Evolutionary conservation across 2,797 vertebrate species (phyloP), one percentile per base, ranked within the genome.

Genomic region (Netta rufina): DNA sequence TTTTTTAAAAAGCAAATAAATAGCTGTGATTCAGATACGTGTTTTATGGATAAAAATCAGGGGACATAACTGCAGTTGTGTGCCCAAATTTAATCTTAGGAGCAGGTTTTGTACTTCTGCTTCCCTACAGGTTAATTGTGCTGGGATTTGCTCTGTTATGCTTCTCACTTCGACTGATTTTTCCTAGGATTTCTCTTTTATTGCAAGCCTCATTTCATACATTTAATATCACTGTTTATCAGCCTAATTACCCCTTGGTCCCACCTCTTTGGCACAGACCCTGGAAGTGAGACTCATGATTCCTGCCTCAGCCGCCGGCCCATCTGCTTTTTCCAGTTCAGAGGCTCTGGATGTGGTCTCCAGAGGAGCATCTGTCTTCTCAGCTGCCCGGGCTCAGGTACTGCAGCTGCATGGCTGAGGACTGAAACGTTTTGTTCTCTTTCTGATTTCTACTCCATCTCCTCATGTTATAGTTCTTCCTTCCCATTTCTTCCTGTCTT

Each of bases 181-280:
- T 92, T 24, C 67, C 64, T 64, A 49, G 25, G 36, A 47, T 45
- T 89, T 88, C 79, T 89, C n/a, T 89, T 87, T 6, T 4, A 30
- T 16, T 30, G 8, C 53, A 82, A 92, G 64, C 74, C 47, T 86
- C 64, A 39, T 79, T 93, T 91, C 21, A 51, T 79, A 25, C n/a
- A 38, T 73, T 73, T 70, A 43, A 24, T 76, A 57, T 84, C 6
- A 6, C 27, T 75, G 38, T 69, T 86, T 74, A 89, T 81, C 74
- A 90, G 56, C 56, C 58, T 91, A 79, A 90, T 95, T 95, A 70
- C 80, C 53, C 75, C 90, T 75, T 73, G 51, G 56, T 84, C 36
- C 84, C 64, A 60, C 67, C 74, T 70, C 80, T 75, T 87, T 84
- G 88, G 88, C 92, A 92, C 71, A 79, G 71, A 21, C 11, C 43